Percentiles rank a stretch among this genome's conserved stretches.
These are phyloP conservation scores for Scrobipalpa costella DNA, from an alignment of 2,888 invertebrate species.

Conservation along the genomic window DNA sequence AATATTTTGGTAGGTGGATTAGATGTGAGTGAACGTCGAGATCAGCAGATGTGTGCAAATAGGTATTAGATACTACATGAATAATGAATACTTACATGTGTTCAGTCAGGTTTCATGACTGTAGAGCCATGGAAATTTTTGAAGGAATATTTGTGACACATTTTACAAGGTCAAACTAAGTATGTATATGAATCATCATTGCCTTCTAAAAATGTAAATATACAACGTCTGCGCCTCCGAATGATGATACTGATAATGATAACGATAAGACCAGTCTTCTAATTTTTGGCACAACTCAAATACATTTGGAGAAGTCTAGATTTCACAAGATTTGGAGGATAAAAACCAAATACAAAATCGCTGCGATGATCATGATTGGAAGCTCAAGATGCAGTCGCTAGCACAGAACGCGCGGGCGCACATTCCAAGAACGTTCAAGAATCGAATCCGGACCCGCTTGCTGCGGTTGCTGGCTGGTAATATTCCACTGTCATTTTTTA, in stretches of 20 bases:
- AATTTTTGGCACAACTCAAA: not conserved
- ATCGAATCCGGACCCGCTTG: constrained; percentile 40
- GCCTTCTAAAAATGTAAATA: not conserved
- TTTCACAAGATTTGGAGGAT: not conserved
- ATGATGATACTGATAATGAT: not conserved
- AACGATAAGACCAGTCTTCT: not conserved
- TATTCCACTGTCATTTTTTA: constrained; percentile 69
- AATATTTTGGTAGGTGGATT: too few relatives aligned
- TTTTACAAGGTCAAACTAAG: not conserved
- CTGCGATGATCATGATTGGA: not conserved
- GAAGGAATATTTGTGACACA: not conserved
- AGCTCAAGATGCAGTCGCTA: not conserved
- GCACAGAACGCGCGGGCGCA: constrained; percentile 23
- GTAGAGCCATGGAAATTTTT: constrained; percentile 4
- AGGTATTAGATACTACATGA: not conserved
- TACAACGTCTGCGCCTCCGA: not conserved
- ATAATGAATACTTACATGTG: not conserved
- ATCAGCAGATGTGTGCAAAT: not conserved
- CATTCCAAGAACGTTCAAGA: constrained; percentile 57
- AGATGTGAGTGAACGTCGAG: not conserved
- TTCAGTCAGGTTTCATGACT: not conserved
- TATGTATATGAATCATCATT: not conserved
- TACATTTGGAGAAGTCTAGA: not conserved
- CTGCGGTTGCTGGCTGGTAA: constrained; percentile 50
- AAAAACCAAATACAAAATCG: not conserved